Evolutionary conservation across 2,797 vertebrate species (phyloP), one percentile per base, ranked within the genome.

Genomic region (Phrynocephalus forsythii): DNA sequence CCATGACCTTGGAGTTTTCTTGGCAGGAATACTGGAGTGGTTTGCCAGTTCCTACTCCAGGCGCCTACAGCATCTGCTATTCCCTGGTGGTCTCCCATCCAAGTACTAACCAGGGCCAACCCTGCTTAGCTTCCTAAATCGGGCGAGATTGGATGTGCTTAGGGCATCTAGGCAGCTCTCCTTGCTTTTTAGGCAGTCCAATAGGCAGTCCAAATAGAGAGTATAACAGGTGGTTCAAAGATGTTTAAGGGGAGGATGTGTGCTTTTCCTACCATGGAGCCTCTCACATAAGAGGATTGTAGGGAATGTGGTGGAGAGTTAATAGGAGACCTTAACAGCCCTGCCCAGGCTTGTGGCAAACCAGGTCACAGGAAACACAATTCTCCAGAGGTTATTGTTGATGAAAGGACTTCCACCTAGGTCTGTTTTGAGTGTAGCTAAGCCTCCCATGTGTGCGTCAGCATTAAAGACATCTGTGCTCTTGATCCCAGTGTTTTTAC

Each of bases 401-500:
- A 50, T 88, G 87, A 79, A 69, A 89, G 50, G 63, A 60, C 72
- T 88, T 89, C 26, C 38, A 11, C n/a, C 87, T 18, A 71, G 81
- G 85, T 30, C 15, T 83, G 6, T 86, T 90, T 83, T 24, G 68
- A 89, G 11, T 83, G 3, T 30, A 24, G 88, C 85, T 90, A 88
- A 89, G 73, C 80, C 26, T 89, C 0, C 1, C 22, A n/a, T 48
- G 83, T 91, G 75, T n/a, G 16, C 76, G 22, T 0, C 1, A 75
- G 38, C 5, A 2, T 87, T 88, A 77, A 89, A 78, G 84, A 88
- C 9, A 75, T 38, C 85, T 90, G 22, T 86, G 52, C 69, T 91
- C 38, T 83, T 77, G 16, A 68, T 91, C 6, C 24, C 76, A 83
- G 48, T 8, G 11, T n/a, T 93, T 91, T 84, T 72, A 0, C 63